These are phyloP conservation scores for Microhierax caerulescens DNA, from an alignment of 2,797 vertebrate genomes.

Conservation along the genomic window DNA sequence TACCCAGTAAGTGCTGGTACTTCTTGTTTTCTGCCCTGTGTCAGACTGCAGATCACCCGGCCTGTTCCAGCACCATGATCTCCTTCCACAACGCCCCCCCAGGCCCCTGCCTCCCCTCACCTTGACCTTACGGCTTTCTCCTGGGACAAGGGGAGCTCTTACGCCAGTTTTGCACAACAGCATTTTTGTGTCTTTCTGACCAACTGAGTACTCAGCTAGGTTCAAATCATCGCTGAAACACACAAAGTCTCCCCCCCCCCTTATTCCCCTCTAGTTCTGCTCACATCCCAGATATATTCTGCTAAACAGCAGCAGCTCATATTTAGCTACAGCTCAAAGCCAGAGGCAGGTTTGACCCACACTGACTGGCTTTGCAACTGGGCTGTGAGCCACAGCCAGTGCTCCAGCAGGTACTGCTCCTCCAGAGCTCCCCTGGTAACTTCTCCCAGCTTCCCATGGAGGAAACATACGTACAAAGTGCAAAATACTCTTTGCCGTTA, in stretches of 20 bases:
- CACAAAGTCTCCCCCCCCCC: rapidly evolving
- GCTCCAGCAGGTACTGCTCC: rapidly evolving
- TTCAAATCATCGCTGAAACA: neutral
- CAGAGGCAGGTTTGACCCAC: neutral
- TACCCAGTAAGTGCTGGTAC: neutral
- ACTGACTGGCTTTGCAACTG: rapidly evolving
- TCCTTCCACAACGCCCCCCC: too few species aligned
- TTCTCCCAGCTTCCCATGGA: neutral
- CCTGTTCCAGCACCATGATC: rapidly evolving
- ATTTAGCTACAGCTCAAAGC: neutral
- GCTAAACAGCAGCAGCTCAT: neutral
- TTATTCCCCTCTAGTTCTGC: neutral
- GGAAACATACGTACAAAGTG: neutral
- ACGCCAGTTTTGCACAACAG: neutral
- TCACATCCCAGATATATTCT: neutral
- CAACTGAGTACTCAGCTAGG: neutral
- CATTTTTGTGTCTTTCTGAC: neutral
- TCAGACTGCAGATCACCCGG: neutral
- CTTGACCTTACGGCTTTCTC: neutral
- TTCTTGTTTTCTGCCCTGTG: neutral
- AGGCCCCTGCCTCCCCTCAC: neutral
- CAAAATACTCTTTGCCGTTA: neutral
- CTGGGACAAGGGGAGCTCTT: neutral
- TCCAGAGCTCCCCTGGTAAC: neutral
- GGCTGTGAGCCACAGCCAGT: neutral